Conservation (phyloP, 2,888 invertebrate species). For the Drosophila mettleri region DNA sequence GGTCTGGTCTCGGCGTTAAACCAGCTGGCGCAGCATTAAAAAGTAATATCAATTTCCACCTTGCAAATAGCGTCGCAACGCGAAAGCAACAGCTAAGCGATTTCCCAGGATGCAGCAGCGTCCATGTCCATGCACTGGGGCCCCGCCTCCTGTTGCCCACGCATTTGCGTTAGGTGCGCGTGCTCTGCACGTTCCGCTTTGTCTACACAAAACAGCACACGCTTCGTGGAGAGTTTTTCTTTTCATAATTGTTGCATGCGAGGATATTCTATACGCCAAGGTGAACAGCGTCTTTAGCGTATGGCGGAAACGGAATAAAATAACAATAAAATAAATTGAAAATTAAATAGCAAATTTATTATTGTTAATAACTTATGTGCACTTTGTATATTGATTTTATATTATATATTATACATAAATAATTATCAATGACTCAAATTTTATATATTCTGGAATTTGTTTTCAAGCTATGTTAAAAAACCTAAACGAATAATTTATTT, state of each 20-base stretch:
- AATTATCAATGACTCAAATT: no score
- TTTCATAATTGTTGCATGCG: constrained; percentile 77
- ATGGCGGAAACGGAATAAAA: not conserved
- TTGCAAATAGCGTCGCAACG: constrained; percentile 66
- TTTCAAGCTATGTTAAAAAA: no score
- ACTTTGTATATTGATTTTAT: no score
- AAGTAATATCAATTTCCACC: constrained; percentile 81
- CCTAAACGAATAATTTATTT: no score
- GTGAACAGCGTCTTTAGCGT: constrained; percentile 22
- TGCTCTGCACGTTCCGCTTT: constrained; percentile 57
- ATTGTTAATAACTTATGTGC: not conserved
- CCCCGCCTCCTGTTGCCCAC: constrained; percentile 71
- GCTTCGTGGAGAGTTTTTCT: constrained; percentile 67
- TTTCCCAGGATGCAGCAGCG: constrained; percentile 77
- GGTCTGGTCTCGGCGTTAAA: constrained; percentile 33
- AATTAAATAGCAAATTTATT: not conserved
- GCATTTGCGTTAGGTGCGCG: constrained; percentile 70
- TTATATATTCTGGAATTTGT: no score
- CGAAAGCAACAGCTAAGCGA: constrained; percentile 78
- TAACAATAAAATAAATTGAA: not conserved
- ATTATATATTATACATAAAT: no score
- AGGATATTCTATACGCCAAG: constrained; percentile 52
- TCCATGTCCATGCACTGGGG: constrained; percentile 31
- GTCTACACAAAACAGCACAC: constrained; percentile 52
- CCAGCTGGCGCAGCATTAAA: constrained; percentile 80